phyloP scores from a whole-genome alignment of 2,797 vertebrate genomes.

The Poeciliopsis turneri region DNA sequence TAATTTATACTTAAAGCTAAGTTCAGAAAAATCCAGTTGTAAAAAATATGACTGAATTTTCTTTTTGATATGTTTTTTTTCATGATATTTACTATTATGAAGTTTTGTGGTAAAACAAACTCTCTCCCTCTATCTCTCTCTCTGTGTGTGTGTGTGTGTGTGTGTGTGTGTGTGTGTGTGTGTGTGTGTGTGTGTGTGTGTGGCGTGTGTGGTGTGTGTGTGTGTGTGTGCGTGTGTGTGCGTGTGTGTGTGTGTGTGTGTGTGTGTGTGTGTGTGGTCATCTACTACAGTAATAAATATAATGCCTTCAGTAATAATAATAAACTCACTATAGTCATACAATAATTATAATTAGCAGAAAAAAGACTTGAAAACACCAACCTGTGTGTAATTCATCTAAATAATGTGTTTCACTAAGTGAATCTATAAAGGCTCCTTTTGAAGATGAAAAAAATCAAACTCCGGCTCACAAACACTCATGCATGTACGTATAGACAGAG shows the following conservation, averaged over 20 bases:
- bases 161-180: too few relatives aligned
- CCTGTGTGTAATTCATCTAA: too few relatives aligned
- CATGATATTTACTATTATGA: neutral
- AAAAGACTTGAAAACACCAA: too few relatives aligned
- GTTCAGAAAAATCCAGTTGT: neutral
- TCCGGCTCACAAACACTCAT: conserved; percentile 13
- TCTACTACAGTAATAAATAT: neutral
- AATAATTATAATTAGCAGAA: too few relatives aligned
- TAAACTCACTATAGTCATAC: neutral
- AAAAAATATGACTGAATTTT: neutral
- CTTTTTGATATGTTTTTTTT: neutral
- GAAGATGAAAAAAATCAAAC: conserved; percentile 1
- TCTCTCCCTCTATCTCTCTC: neutral
- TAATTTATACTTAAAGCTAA: neutral
- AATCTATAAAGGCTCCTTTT: conserved; percentile 9
- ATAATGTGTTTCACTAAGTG: too few relatives aligned
- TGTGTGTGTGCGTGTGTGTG: too few relatives aligned
- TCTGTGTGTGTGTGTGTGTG: too few relatives aligned
- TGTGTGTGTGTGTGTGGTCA: neutral
- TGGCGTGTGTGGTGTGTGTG: too few relatives aligned
- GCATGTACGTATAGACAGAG: conserved; percentile 11
- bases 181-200: too few relatives aligned
- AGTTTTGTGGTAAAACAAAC: neutral
- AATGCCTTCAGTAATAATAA: neutral
- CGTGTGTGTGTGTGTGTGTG: too few relatives aligned